Evolutionary conservation across 2,113 vertebrate genomes (phyloP).

Genomic region (Callocephalon fimbriatum): DNA sequence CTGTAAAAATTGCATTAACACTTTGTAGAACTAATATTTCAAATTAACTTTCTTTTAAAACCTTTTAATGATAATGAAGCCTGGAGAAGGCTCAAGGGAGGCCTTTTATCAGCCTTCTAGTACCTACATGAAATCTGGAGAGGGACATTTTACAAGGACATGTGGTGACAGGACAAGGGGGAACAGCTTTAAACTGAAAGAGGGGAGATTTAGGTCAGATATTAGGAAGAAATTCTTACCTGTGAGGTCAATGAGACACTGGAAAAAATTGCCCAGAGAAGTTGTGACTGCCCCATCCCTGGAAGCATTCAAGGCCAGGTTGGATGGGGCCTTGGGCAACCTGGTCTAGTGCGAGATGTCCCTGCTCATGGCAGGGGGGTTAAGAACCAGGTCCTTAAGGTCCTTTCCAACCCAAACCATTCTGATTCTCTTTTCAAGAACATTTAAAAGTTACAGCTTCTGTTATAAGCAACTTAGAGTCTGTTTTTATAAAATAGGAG

Average conservation of each 20-base stretch:
- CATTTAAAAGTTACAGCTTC: background rate
- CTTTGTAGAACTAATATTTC: background rate
- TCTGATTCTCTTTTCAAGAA: background rate
- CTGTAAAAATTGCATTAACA: background rate
- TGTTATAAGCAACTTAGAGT: background rate
- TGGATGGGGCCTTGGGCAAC: background rate
- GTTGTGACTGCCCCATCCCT: background rate
- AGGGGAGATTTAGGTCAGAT: too few species aligned
- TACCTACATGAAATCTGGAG: background rate
- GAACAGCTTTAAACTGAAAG: too few species aligned
- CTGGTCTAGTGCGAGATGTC: background rate
- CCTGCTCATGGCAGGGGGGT: background rate
- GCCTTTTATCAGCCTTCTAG: background rate
- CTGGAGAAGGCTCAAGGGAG: background rate
- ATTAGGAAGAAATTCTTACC: too few species aligned
- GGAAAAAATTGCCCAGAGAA: background rate
- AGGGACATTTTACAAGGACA: background rate
- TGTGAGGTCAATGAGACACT: background rate
- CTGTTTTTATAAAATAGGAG: background rate
- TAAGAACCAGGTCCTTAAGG: background rate
- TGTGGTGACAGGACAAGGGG: too few species aligned
- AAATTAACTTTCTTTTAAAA: background rate
- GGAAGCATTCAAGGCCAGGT: background rate
- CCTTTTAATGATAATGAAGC: background rate
- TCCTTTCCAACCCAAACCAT: background rate